Base-by-base conservation (phyloP, 2,797 vertebrate genomes). In the Pterois miles region DNA sequence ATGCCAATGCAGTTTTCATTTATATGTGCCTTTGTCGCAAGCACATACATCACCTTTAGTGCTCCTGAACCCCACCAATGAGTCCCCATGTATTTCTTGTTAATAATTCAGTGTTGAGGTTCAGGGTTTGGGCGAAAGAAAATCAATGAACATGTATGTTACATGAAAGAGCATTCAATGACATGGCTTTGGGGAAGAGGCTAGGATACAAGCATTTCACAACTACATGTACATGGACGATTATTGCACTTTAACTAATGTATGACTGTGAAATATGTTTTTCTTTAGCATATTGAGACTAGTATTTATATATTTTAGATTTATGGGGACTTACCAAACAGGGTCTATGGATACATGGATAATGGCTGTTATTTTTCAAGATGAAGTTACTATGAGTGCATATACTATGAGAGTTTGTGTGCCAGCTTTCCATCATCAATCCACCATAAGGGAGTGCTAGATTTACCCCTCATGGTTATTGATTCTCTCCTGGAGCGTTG, bases 131-230 rank as follows among this genome's bases (percentile, higher is more conserved):
- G 11, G 18, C 46, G 16, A 56, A 65, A 48, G 64, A 73, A 81
- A 80, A 80, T 87, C 82, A 70, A 79, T 84, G 31, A 71, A 74
- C 65, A 77, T 75, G 75, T 79, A 34, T 82, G 64, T 68, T 53
- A 29, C 66, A 71, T 79, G 74, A 85, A 78, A 38, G 62, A 71
- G 34, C 65, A 43, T 60, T 78, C 54, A 36, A 4, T 67, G 33
- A 69, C 59, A 59, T 46, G 46, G 52, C 80, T 74, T 69, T 77
- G 48, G 59, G 71, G 71, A 65, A 64, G 57, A 60, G 12, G 65
- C 43, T 65, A 11, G 29, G 50, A 33, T 20, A 71, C 20, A 50
- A 53, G 25, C 6, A n/a, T 50, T n/a, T 48, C n/a, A 60, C 31
- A 34, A 3, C 18, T 43, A n/a, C 38, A 36, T 18, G 25, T 8